These are phyloP conservation scores for Steatornis caripensis DNA, from an alignment of 2,113 vertebrate species.

Conservation along the genomic window DNA sequence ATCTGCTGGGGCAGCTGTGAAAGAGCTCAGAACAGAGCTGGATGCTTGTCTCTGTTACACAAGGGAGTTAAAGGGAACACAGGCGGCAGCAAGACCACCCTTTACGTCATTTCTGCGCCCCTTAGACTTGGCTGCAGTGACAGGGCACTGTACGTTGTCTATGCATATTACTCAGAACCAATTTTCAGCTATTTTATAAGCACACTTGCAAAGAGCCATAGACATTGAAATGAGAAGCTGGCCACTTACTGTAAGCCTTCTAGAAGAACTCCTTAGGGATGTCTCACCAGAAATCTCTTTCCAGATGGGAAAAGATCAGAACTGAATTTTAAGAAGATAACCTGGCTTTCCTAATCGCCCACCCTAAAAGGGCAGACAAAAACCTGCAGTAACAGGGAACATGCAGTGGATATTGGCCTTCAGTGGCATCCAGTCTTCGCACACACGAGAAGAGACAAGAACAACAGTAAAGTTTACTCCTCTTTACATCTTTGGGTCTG, in stretches of 20 bases:
- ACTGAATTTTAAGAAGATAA: background rate
- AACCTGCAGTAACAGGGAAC: background rate
- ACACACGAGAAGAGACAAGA: background rate
- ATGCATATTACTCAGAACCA: background rate
- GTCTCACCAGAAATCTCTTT: background rate
- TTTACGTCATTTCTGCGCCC: background rate
- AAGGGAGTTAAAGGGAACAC: too few species aligned
- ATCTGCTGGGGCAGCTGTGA: background rate
- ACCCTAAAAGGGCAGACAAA: background rate
- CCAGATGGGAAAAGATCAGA: background rate
- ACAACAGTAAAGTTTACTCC: background rate
- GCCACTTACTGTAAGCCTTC: background rate
- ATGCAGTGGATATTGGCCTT: background rate
- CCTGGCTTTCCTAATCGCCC: background rate
- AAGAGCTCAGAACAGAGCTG: background rate
- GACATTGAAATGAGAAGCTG: background rate
- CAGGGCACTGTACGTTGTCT: background rate
- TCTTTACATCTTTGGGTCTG: background rate
- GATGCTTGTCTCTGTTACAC: fast-evolving
- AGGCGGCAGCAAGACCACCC: background rate
- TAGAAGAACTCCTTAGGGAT: background rate
- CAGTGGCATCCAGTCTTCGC: background rate
- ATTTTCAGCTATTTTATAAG: background rate
- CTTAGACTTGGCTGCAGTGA: background rate
- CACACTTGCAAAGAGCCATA: background rate